phyloP scores from a whole-genome alignment of 1,140 invertebrate genomes.

The Drosophila repletoides region DNA sequence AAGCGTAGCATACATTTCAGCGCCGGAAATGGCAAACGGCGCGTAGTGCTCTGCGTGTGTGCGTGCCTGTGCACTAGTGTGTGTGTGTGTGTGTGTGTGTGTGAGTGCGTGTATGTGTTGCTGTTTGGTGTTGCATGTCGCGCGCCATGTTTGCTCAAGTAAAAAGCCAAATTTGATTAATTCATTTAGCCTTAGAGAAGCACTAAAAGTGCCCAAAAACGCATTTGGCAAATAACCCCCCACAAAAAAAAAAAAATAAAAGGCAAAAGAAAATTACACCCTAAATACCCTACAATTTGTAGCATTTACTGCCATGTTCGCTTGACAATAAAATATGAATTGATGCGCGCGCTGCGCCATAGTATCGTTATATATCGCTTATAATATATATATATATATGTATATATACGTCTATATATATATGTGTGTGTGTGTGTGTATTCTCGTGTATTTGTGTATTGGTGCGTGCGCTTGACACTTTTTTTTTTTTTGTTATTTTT shows the following conservation, averaged over 20 bases:
- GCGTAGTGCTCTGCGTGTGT: slow-evolving; percentile 33
- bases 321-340: slow-evolving; percentile 60
- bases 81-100: slow-evolving; percentile 18
- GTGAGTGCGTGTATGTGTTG: slow-evolving; percentile 7
- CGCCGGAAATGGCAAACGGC: slow-evolving; percentile 50
- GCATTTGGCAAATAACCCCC: slow-evolving; percentile 22
- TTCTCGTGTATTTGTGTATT: slow-evolving; percentile 11
- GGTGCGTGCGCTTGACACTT: slow-evolving; percentile 37
- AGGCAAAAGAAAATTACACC: no score
- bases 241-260: no score
- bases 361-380: slow-evolving; percentile 10
- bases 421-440: slow-evolving; percentile 11
- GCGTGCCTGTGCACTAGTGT: slow-evolving; percentile 8
- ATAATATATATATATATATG: neutral
- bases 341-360: slow-evolving; percentile 57
- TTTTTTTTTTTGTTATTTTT: slow-evolving; percentile 11
- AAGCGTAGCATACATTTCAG: slow-evolving; percentile 52
- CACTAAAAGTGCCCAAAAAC: slow-evolving; percentile 19
- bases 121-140: slow-evolving; percentile 51
- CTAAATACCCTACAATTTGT: no score
- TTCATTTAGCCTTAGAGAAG: slow-evolving; percentile 39
- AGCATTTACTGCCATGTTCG: slow-evolving; percentile 21
- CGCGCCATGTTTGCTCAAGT: slow-evolving; percentile 64
- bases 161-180: slow-evolving; percentile 64
- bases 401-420: neutral